Conservation (phyloP, 1,140 invertebrate genomes). For the Brachionus manjavacas region DNA sequence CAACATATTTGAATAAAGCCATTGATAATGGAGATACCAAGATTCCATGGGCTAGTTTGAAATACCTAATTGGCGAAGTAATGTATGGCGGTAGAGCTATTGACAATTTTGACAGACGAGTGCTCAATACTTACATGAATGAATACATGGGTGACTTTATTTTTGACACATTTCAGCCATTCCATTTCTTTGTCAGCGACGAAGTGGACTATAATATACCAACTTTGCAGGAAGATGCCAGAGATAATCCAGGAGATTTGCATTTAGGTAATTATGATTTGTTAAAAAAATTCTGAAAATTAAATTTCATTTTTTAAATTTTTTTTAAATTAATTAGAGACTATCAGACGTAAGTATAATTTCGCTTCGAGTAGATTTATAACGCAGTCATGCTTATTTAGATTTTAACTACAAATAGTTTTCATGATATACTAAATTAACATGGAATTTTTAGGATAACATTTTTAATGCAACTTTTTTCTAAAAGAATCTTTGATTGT, state of each 20-base stretch:
- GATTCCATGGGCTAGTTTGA: constrained; percentile 80
- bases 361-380: neutral
- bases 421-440: neutral
- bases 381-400: neutral
- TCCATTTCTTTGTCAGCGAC: constrained; percentile 75
- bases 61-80: constrained; percentile 84
- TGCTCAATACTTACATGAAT: constrained; percentile 79
- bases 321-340: neutral
- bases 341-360: constrained; percentile 34
- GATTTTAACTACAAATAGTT: neutral
- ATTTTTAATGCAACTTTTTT: neutral
- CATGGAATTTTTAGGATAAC: neutral
- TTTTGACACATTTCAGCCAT: constrained; percentile 79
- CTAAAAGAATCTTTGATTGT: no score
- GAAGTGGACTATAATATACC: constrained; percentile 74
- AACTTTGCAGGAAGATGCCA: constrained; percentile 66
- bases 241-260: constrained; percentile 17
- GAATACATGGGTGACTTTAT: constrained; percentile 89
- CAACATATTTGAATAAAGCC: constrained; percentile 73
- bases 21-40: constrained; percentile 61
- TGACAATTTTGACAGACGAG: constrained; percentile 77
- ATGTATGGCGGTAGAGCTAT: constrained; percentile 88
- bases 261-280: constrained; percentile 50
- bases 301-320: neutral
- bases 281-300: neutral